Conservation (phyloP, 2,113 vertebrate genomes). For the Daboia siamensis region DNA sequence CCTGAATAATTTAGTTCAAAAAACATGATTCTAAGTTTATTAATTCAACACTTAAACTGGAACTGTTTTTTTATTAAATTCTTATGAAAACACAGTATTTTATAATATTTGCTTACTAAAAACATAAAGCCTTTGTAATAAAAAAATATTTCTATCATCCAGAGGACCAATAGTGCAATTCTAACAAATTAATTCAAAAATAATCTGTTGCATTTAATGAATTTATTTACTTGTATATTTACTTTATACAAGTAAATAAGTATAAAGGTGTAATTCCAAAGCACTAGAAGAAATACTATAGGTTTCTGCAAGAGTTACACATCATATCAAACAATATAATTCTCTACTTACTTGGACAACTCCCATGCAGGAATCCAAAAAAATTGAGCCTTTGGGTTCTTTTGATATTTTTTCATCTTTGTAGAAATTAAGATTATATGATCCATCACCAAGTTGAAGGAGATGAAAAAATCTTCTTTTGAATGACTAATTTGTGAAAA, state of each 20-base stretch:
- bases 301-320: not conserved
- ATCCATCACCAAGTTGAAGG: conserved; percentile 93
- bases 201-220: not conserved
- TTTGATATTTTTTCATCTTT: conserved; percentile 99
- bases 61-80: not conserved
- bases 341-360: conserved; percentile 87
- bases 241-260: not conserved
- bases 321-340: not conserved
- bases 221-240: too few species aligned
- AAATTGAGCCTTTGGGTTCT: conserved; percentile 98
- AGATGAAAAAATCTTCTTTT: conserved; percentile 98
- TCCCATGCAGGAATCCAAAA: conserved; percentile 98
- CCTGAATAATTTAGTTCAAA: not conserved
- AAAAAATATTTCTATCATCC: not conserved
- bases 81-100: not conserved
- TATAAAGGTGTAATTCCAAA: not conserved
- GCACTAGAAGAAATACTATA: not conserved
- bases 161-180: not conserved
- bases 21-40: not conserved
- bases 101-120: not conserved
- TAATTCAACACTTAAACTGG: not conserved
- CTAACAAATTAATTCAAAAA: not conserved
- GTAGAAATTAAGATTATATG: conserved; percentile 98
- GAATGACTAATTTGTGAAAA: conserved; percentile 80
- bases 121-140: not conserved